Evolutionary conservation across 1,140 invertebrate genomes (phyloP).

Genomic region (Thaumatotibia leucotreta): DNA sequence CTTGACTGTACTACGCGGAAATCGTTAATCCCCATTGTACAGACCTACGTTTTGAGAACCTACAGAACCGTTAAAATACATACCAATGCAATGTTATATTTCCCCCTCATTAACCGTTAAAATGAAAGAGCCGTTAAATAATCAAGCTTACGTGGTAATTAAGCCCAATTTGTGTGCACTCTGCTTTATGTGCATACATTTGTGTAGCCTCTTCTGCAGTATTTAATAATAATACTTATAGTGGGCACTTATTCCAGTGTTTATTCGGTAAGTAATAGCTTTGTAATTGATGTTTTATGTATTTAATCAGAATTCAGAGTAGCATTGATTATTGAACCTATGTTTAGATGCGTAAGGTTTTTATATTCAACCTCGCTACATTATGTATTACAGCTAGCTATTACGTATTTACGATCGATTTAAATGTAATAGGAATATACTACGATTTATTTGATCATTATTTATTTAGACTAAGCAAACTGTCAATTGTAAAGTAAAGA

Average conservation of each 20-base stretch:
- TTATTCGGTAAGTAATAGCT: neutral
- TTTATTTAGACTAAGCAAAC: too few relatives aligned
- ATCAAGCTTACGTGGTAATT: conserved; percentile 8
- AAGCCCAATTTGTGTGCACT: conserved; percentile 3
- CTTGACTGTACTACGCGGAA: too few relatives aligned
- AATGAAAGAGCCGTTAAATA: conserved; percentile 5
- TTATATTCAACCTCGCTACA: too few relatives aligned
- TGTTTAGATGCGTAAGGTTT: neutral
- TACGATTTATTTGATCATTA: too few relatives aligned
- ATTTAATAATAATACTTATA: neutral
- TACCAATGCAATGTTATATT: neutral
- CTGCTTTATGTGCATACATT: neutral
- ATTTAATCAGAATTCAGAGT: neutral
- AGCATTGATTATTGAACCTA: neutral
- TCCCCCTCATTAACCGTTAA: neutral
- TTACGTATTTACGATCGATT: too few relatives aligned
- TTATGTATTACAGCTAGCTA: too few relatives aligned
- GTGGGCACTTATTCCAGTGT: neutral
- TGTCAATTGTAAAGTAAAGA: too few relatives aligned
- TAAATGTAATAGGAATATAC: too few relatives aligned
- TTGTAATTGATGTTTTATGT: neutral
- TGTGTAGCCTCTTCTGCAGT: neutral
- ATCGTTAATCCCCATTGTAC: too few relatives aligned
- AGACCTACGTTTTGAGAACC: neutral
- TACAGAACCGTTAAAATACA: neutral